Evolutionary conservation across 2,888 invertebrate genomes (phyloP).

Genomic region (Acanthosepion lycidas): DNA sequence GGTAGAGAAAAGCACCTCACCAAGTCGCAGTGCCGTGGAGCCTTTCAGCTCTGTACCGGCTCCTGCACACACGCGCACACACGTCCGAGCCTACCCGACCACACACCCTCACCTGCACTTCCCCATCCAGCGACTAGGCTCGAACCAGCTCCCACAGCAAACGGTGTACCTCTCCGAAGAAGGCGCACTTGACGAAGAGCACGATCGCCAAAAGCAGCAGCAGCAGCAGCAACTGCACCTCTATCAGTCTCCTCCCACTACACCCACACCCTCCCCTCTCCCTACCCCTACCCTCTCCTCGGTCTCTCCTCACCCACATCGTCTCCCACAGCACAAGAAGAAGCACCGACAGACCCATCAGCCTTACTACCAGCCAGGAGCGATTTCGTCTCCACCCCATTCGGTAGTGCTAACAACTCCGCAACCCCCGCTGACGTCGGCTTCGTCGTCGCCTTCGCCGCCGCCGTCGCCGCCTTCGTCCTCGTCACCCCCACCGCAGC

Average conservation of each 20-base stretch:
- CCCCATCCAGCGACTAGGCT: neutral
- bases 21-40: neutral
- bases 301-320: neutral
- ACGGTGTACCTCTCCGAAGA: neutral
- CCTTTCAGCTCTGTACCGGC: neutral
- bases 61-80: neutral
- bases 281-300: neutral
- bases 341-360: slow-evolving; percentile 37
- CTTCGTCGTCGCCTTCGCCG: neutral
- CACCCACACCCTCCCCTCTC: neutral
- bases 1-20: neutral
- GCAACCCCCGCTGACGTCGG: neutral
- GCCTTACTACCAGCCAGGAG: neutral
- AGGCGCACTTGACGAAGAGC: neutral
- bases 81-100: neutral
- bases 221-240: neutral
- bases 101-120: neutral
- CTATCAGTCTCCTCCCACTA: neutral
- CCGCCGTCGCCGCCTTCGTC: neutral
- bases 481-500: neutral
- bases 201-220: neutral
- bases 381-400: neutral
- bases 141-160: neutral
- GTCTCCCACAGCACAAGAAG: neutral
- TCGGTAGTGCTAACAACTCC: neutral